Evolutionary conservation across 1,140 invertebrate genomes (phyloP).

Genomic region (Brevipalpus yothersi): DNA sequence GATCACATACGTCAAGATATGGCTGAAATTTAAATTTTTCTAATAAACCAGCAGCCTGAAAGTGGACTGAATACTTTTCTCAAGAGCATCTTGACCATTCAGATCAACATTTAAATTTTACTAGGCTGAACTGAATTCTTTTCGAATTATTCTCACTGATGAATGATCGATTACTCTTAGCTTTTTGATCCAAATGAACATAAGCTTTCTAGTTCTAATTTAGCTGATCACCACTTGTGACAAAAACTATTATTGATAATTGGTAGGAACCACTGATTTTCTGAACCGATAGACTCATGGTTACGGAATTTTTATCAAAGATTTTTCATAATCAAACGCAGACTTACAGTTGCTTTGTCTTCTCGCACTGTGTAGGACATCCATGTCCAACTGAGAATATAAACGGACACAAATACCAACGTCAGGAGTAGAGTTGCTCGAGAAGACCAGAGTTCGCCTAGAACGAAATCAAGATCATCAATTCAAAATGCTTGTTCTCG

Average conservation of each 20-base stretch:
- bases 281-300: neutral
- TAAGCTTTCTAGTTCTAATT: too few species aligned
- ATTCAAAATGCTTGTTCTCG: neutral
- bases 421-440: conserved; percentile 12
- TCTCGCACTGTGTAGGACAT: conserved; percentile 6
- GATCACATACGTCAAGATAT: too few species aligned
- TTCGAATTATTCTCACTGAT: too few species aligned
- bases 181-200: neutral
- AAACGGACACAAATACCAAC: conserved; percentile 13
- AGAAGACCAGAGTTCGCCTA: conserved; percentile 12
- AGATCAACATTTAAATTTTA: too few species aligned
- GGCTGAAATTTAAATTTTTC: too few species aligned
- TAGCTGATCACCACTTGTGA: neutral
- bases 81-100: too few species aligned
- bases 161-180: neutral
- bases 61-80: too few species aligned
- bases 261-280: neutral
- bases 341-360: conserved; percentile 4
- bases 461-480: neutral
- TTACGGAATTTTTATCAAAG: neutral
- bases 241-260: neutral
- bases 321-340: neutral
- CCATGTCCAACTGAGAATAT: conserved; percentile 11
- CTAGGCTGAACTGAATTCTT: too few species aligned
- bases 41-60: too few species aligned